Evolutionary conservation across 53 echinoderm and acorn worm genomes (phyloP).

Genomic region (Astropecten irregularis): DNA sequence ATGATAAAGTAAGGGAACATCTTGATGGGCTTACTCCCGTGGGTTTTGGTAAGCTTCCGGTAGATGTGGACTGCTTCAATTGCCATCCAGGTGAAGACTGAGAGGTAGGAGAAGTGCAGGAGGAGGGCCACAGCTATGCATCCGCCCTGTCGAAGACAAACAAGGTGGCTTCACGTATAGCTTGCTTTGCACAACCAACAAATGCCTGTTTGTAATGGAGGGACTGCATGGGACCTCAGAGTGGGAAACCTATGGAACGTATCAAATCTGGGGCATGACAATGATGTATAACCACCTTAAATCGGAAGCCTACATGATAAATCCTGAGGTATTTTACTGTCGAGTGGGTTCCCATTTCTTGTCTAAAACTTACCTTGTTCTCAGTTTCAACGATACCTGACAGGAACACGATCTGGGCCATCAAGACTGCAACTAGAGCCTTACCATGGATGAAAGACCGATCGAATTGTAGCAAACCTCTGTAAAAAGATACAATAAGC

Average conservation of each 20-base stretch:
- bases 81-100: slow-evolving; percentile 79
- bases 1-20: slow-evolving; percentile 64
- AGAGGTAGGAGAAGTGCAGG: slow-evolving; percentile 72
- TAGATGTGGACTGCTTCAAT: slow-evolving; percentile 79
- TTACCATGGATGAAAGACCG: slow-evolving; percentile 71
- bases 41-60: slow-evolving; percentile 63
- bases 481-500: not conserved
- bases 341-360: not conserved
- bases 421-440: slow-evolving; percentile 45
- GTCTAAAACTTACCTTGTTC: slow-evolving; percentile 34
- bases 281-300: too few relatives aligned
- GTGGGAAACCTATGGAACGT: too few relatives aligned
- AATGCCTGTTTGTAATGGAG: too few relatives aligned
- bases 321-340: too few relatives aligned
- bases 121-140: slow-evolving; percentile 61
- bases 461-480: slow-evolving; percentile 53
- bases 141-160: not conserved
- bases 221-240: too few relatives aligned
- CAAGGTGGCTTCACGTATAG: too few relatives aligned
- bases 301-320: too few relatives aligned
- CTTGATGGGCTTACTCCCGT: slow-evolving; percentile 65
- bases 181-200: too few relatives aligned
- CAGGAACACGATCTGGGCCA: slow-evolving; percentile 61
- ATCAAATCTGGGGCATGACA: too few relatives aligned
- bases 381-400: slow-evolving; percentile 53